Conservation (phyloP, 1,140 invertebrate species). For the Neodiprion virginianus region DNA sequence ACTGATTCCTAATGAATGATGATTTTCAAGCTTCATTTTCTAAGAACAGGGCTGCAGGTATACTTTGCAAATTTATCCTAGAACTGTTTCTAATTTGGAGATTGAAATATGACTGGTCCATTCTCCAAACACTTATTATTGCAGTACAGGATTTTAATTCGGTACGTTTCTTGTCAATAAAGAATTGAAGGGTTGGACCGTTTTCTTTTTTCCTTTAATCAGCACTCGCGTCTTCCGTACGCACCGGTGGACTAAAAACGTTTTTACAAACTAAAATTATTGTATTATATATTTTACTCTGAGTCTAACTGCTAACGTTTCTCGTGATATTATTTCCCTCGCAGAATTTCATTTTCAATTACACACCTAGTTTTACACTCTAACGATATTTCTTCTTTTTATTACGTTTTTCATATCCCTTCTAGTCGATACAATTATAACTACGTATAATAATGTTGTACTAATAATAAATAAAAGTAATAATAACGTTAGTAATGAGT, state of each 20-base stretch:
- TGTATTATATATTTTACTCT: background rate
- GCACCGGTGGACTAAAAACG: background rate
- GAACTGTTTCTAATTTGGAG: too few species aligned
- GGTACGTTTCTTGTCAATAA: too few species aligned
- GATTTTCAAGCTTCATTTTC: too few species aligned
- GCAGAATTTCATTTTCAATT: background rate
- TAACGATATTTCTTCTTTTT: background rate
- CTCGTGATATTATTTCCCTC: background rate
- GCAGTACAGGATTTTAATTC: too few species aligned
- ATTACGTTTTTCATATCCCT: background rate
- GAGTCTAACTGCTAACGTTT: background rate
- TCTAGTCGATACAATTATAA: too few species aligned
- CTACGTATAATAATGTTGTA: background rate
- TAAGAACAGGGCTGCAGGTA: too few species aligned
- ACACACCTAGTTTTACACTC: constrained; percentile 4
- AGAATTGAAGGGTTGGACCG: too few species aligned
- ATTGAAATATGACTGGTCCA: too few species aligned
- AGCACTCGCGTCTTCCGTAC: background rate
- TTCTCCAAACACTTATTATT: too few species aligned
- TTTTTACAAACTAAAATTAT: constrained; percentile 3
- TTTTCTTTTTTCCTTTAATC: background rate
- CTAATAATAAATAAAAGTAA: background rate
- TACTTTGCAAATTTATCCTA: too few species aligned
- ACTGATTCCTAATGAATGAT: too few species aligned
- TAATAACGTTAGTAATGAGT: background rate